Conservation (phyloP, 2,797 vertebrate genomes). For the Phataginus tetradactyla region DNA sequence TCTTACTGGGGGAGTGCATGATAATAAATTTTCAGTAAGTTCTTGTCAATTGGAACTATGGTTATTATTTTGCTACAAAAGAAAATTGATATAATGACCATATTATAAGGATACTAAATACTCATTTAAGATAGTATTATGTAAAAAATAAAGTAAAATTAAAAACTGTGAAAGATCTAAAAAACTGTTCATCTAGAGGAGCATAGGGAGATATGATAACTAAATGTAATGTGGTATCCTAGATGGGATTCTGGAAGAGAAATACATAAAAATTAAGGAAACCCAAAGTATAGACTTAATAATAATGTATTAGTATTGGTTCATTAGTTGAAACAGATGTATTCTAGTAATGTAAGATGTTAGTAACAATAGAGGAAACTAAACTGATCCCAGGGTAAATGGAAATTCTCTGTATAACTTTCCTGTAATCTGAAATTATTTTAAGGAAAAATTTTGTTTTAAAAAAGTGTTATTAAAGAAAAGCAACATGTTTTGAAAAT, state of each 20-base stretch:
- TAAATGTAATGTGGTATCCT: neutral
- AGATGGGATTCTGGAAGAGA: neutral
- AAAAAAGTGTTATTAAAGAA: conserved; percentile 37
- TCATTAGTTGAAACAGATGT: conserved; percentile 43
- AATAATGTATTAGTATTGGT: neutral
- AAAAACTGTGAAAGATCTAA: conserved; percentile 29
- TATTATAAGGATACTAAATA: neutral
- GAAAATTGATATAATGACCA: conserved; percentile 16
- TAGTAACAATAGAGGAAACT: neutral
- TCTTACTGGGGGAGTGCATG: neutral
- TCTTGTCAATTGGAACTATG: neutral
- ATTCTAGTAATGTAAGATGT: conserved; percentile 1
- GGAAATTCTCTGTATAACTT: neutral
- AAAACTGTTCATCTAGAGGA: neutral
- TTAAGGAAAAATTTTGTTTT: neutral
- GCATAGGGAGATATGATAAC: neutral
- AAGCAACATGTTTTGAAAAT: conserved; percentile 53
- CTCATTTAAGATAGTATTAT: conserved; percentile 16
- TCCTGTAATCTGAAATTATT: conserved; percentile 36
- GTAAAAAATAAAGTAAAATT: conserved; percentile 36
- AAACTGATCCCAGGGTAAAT: neutral
- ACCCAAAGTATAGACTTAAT: neutral
- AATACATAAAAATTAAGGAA: conserved; percentile 36
- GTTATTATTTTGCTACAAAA: conserved; percentile 49
- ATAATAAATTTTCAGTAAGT: neutral